Conservation (phyloP, 2,113 vertebrate species). For the Eretmochelys imbricata region DNA sequence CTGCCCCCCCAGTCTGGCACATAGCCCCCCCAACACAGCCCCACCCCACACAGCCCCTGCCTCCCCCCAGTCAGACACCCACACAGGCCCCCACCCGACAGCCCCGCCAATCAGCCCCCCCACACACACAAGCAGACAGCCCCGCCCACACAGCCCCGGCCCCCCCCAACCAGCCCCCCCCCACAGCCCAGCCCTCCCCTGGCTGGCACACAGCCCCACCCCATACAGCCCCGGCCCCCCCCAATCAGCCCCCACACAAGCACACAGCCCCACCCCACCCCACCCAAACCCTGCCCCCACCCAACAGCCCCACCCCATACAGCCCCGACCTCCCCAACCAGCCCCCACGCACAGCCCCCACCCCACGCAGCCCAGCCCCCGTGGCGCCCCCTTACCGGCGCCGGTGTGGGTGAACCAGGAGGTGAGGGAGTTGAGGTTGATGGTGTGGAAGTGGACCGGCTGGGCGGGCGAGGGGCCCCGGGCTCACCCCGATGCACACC, state of each 20-base stretch:
- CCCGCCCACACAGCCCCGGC: no score
- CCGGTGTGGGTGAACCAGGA: slow-evolving; percentile 88
- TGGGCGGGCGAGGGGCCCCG: slow-evolving; percentile 38
- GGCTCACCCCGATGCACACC: slow-evolving; percentile 86
- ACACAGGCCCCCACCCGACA: no score
- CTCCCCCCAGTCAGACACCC: not conserved
- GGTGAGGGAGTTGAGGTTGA: slow-evolving; percentile 91
- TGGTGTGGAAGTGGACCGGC: slow-evolving; percentile 82
- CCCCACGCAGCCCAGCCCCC: not conserved
- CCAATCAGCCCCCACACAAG: no score
- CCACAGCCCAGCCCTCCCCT: not conserved
- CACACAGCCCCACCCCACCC: no score
- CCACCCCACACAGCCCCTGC: not conserved
- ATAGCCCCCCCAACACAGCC: no score
- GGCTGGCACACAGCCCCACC: not conserved
- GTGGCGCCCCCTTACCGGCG: slow-evolving; percentile 68
- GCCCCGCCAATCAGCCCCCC: no score
- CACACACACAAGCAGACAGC: not conserved
- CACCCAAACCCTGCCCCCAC: no score
- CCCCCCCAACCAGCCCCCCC: no score
- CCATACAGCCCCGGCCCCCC: not conserved
- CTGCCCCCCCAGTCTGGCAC: not conserved
- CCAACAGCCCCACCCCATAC: not conserved
- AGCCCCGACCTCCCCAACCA: not conserved
- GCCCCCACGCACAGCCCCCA: not conserved